Evolutionary conservation across 2,113 vertebrate species (phyloP), one percentile per base, ranked within the genome.

Genomic region (Ammodytes marinus): DNA sequence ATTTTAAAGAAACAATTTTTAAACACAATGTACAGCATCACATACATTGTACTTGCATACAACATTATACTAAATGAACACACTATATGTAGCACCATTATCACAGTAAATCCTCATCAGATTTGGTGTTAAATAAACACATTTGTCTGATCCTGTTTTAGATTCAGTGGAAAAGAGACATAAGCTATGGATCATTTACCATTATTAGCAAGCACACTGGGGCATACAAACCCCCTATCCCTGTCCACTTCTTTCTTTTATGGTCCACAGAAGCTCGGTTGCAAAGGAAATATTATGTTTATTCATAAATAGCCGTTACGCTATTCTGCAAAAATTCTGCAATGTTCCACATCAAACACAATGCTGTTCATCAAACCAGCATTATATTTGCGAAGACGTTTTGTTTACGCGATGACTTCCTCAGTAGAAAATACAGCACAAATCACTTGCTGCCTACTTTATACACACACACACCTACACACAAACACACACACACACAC

Each of bases 271-370:
- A 54, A 61, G 57, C 75, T 59, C 49, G 40, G 43, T 73, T 84
- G 73, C 78, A 74, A 75, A 82, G 64, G 39, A 72, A 79, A 86
- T 73, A 57, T 40, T 45, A 69, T 82, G 74, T 74, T 76, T 83
- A 86, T 86, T 83, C 77, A 80, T 80, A 87, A 69, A 85, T 75
- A 66, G n/a, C n/a, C n/a, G n/a, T n/a, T n/a, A n/a, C n/a, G n/a
- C n/a, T n/a, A n/a, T n/a, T n/a, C n/a, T n/a, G n/a, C n/a, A n/a
- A n/a, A n/a, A n/a, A n/a, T n/a, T 45, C 40, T 57, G 10, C 43
- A 43, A 59, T 54, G 3, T 45, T 53, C 45, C 2, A 0, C 60
- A 53, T 40, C 9, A 43, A 49, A 49, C 6, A 43, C 11, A 57
- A 50, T 54, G 11, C 8, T 46, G 19, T 49, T 64, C 72, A 73